These are phyloP conservation scores for Leptinotarsa defecta DNA, from an alignment of 1,140 invertebrate genomes.

Conservation along the genomic window DNA sequence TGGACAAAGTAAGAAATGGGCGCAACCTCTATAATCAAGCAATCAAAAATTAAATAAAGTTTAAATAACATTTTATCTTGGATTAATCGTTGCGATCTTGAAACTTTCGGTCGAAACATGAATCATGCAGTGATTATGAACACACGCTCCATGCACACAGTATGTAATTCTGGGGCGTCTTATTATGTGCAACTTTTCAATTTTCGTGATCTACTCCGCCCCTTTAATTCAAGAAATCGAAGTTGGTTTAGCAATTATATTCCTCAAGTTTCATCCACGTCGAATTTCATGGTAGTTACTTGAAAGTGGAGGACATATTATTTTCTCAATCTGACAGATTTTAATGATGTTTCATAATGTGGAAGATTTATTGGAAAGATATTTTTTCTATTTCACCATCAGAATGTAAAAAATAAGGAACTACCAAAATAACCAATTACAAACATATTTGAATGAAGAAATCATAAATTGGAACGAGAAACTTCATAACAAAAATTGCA, in stretches of 20 bases:
- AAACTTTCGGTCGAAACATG: not conserved
- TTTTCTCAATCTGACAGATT: too few species aligned
- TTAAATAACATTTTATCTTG: not conserved
- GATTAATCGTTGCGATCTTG: constrained; percentile 1
- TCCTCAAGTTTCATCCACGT: not conserved
- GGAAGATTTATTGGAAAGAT: too few species aligned
- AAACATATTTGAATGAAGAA: too few species aligned
- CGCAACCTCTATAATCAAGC: not conserved
- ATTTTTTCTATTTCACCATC: too few species aligned
- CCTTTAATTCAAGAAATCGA: not conserved
- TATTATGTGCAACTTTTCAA: constrained; percentile 10
- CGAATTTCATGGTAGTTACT: too few species aligned
- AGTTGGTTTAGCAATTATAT: not conserved
- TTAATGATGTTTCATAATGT: too few species aligned
- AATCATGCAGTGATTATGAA: constrained; percentile 1
- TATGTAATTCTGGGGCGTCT: not conserved
- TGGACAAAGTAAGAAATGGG: not conserved
- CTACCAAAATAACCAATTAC: too few species aligned
- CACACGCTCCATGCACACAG: not conserved
- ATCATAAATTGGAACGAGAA: too few species aligned
- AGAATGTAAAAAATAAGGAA: too few species aligned
- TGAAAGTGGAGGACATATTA: too few species aligned
- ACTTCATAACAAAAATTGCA: too few species aligned
- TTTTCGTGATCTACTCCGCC: constrained; percentile 23
- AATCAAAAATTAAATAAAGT: not conserved